phyloP scores from a whole-genome alignment of 2,797 vertebrate species.

The Sus cebifrons region DNA sequence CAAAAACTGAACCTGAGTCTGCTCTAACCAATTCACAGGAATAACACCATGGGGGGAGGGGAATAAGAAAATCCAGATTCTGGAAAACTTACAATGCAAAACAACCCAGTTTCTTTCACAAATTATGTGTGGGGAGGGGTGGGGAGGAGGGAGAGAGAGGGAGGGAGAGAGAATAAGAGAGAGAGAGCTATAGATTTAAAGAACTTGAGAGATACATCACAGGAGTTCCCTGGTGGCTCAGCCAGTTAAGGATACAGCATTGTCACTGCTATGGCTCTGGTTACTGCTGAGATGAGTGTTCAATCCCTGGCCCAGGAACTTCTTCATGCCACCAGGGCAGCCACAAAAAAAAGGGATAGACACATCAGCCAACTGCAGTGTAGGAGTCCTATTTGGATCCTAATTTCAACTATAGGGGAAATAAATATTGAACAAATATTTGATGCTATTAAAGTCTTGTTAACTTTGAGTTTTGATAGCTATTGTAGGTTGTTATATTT shows the following conservation, averaged over 20 bases:
- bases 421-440: background rate
- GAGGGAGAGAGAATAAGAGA: background rate
- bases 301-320: too few species aligned
- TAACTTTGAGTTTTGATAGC: constrained; percentile 14
- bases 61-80: constrained; percentile 58
- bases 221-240: too few species aligned
- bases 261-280: too few species aligned
- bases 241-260: too few species aligned
- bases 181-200: background rate
- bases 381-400: background rate
- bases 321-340: too few species aligned
- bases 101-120: constrained; percentile 60
- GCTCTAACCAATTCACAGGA: constrained; percentile 18
- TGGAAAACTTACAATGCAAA: constrained; percentile 42
- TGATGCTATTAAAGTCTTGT: background rate
- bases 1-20: constrained; percentile 3
- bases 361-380: background rate
- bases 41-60: background rate
- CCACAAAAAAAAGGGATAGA: too few species aligned
- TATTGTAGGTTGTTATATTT: background rate
- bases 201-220: background rate
- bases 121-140: background rate
- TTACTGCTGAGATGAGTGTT: too few species aligned
- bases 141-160: too few species aligned
- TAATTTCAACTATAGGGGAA: constrained; percentile 22